Base-by-base conservation (phyloP, 2,113 vertebrate species). In the Erythrocercus mccallii region DNA sequence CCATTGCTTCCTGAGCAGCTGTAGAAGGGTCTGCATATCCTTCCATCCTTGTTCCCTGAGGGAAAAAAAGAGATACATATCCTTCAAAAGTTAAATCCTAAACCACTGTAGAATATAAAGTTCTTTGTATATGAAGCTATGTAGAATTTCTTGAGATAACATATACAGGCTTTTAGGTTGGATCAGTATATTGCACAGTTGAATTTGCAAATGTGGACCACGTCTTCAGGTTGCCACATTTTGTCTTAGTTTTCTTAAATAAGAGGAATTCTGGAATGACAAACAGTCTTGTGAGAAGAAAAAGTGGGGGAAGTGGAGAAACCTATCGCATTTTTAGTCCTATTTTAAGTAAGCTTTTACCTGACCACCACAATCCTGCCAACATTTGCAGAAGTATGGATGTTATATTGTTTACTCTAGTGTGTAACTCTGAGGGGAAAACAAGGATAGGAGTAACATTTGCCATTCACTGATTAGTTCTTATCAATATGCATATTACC, bases 1-100 rank as follows among this genome's bases (percentile, higher is more conserved):
- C 98, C 98, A 97, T 97, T 40, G 98, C 98, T 58, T 98, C 98
- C 81, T 98, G 98, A 74, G 96, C 94, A 81, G 97, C 98, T 91
- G 95, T 89, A 12, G 82, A 97, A 61, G 98, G 98, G 78, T 98
- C 97, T 23, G 97, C 37, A 35, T 97, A 98, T 33, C 98, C 98
- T 93, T 98, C 98, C 85, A 98, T 97, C 65, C 98, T 98, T 82
- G 92, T 95, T 94, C 97, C 98, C 98, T 98, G 86, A 18, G 66
- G 78, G 44, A 5, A 89, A 40, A 40, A 69, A 88, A 23, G 76
- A 18, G 2, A 44, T 22, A 54, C 1, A 7, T 53, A 56, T 81
- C 38, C 35, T 78, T 82, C 54, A 80, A 27, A 74, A 78, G 15
- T 74, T 81, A 94, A 76, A 64, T 62, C 44, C 10, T 81, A 50